Conservation (phyloP, 2,888 invertebrate genomes). For the Corythucha ciliata region DNA sequence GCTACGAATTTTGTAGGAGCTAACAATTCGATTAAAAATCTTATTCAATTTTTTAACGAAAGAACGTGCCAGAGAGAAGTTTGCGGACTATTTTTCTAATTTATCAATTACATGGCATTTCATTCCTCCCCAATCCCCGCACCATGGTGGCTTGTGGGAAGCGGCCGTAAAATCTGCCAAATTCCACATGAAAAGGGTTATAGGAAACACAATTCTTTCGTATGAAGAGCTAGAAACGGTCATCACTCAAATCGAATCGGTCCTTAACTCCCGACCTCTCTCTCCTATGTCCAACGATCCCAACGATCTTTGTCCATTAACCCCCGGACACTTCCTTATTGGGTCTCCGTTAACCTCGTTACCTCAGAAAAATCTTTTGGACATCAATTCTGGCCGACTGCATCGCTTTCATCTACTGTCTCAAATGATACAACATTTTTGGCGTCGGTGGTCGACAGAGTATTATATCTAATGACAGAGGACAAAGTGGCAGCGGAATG, state of each 20-base stretch:
- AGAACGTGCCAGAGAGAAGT: conserved; percentile 10
- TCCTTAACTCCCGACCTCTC: conserved; percentile 37
- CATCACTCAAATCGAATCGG: conserved; percentile 35
- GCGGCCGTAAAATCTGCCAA: conserved; percentile 37
- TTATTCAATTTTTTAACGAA: background rate
- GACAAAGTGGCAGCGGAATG: no score
- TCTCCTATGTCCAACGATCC: conserved; percentile 33
- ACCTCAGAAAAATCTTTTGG: no score
- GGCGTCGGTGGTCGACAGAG: no score
- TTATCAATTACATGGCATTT: conserved; percentile 17
- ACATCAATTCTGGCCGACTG: no score
- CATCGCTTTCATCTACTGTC: no score
- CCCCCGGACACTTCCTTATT: conserved; percentile 38
- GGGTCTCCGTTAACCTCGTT: conserved; percentile 31
- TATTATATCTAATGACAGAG: no score
- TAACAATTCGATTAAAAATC: conserved; percentile 23
- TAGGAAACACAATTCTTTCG: conserved; percentile 30
- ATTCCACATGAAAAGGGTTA: conserved; percentile 31
- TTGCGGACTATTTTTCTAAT: conserved; percentile 37
- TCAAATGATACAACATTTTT: no score
- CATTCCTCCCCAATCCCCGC: conserved; percentile 34
- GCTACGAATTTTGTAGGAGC: conserved; percentile 39
- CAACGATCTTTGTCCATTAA: conserved; percentile 32
- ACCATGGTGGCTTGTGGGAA: conserved; percentile 38
- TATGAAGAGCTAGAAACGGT: conserved; percentile 36